These are phyloP conservation scores for Triplophysa tibetana DNA, from an alignment of 2,113 vertebrate species.

Conservation along the genomic window DNA sequence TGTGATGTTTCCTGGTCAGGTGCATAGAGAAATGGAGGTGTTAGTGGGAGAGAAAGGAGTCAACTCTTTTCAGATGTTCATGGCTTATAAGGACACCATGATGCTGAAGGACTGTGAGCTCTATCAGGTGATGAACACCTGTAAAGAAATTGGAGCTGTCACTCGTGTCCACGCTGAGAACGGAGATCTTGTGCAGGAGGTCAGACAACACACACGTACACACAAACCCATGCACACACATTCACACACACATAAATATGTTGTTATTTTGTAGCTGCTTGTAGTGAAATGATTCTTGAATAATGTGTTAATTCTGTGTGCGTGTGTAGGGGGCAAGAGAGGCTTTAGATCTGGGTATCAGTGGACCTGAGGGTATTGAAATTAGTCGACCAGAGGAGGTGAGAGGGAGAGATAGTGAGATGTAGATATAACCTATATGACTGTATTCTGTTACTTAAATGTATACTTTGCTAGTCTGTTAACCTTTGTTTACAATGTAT, in stretches of 20 bases:
- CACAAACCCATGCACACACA: too few relatives aligned
- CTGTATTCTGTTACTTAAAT: too few relatives aligned
- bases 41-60: constrained; percentile 92
- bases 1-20: constrained; percentile 66
- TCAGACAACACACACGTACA: not conserved
- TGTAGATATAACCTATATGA: too few relatives aligned
- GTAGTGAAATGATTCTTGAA: not conserved
- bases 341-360: constrained; percentile 90
- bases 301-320: not conserved
- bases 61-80: constrained; percentile 98
- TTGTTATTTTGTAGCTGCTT: not conserved
- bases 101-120: constrained; percentile 95
- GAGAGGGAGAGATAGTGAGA: not conserved
- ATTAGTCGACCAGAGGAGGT: constrained; percentile 97
- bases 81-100: constrained; percentile 94
- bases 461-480: too few relatives aligned
- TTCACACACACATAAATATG: too few relatives aligned
- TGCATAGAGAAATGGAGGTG: constrained; percentile 89
- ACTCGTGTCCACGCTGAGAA: constrained; percentile 94
- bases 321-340: constrained; percentile 84
- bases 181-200: constrained; percentile 71
- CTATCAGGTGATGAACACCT: constrained; percentile 87
- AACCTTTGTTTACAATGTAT: too few relatives aligned
- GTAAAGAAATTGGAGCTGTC: constrained; percentile 89
- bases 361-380: constrained; percentile 92